Percentiles rank a stretch among this genome's conserved stretches.
These are phyloP conservation scores for Pseudococcus viburni DNA, from an alignment of 2,888 invertebrate species.

Conservation along the genomic window DNA sequence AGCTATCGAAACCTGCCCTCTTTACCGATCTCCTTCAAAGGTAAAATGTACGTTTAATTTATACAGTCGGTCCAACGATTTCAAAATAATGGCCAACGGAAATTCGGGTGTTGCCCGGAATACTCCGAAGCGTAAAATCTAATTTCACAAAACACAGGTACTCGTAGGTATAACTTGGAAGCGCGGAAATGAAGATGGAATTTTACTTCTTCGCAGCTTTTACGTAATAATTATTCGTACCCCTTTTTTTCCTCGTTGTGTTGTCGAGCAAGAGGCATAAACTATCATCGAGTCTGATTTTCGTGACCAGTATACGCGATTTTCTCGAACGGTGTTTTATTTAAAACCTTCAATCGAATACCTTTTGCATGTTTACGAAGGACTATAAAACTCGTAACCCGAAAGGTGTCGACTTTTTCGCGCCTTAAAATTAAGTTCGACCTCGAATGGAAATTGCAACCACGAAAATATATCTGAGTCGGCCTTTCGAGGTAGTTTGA, in stretches of 20 bases:
- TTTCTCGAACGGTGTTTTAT: neutral
- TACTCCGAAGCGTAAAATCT: conserved; percentile 35
- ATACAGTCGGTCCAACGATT: conserved; percentile 36
- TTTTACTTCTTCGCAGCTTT: neutral
- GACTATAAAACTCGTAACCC: neutral
- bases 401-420: neutral
- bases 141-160: conserved; percentile 20
- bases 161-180: neutral
- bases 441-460: neutral
- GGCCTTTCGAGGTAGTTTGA: neutral
- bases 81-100: conserved; percentile 41
- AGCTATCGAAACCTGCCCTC: neutral
- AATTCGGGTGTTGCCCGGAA: conserved; percentile 53
- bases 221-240: neutral
- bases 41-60: conserved; percentile 27
- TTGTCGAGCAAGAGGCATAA: neutral
- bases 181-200: conserved; percentile 19
- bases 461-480: neutral
- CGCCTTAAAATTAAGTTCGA: neutral
- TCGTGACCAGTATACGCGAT: neutral
- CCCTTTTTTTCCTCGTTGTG: neutral
- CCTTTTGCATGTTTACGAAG: neutral
- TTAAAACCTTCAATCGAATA: neutral
- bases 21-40: too few species aligned
- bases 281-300: neutral